Base-by-base conservation (phyloP, 2,888 invertebrate species). In the Byasa hedistus region DNA sequence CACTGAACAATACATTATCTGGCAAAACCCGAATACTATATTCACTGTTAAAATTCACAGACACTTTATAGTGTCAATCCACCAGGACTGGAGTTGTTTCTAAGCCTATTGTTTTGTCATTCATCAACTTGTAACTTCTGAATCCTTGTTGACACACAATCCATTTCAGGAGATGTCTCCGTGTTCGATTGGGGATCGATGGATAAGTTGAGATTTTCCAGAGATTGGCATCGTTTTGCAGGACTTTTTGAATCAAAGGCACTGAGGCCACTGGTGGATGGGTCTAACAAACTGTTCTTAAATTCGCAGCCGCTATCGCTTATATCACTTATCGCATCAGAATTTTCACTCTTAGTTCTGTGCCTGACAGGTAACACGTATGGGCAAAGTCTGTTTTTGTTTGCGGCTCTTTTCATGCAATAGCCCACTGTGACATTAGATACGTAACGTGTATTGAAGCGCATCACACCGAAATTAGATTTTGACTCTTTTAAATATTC, bases 361-460 rank as follows among this genome's bases (percentile, higher is more conserved):
- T 93, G 93, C 71, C 94, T 83, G 68, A 93, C 92, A 57, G 93
- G 92, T 71, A 93, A 75, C 58, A 90, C 86, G 78, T 94, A 94
- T 3, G 94, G 94, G 77, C 93, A 93, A 70, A 93, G 92, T 77
- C 94, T 88, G 83, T 92, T 92, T 76, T 93, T 92, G 65, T 89
- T 90, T 57, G 92, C 82, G 52, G 90, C 81, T 70, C 92, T 84
- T 74, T 92, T 91, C 86, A 93, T 92, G 76, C 93, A 92, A 77
- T 93, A 93, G 10, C 93, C 93, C 71, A 94, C 93, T 22, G 93
- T 93, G 65, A 94, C 94, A 76, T 93, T 93, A 62, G 93, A 93
- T 44, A 94, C 93, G 78, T 93, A 94, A 70, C 93, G 90, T 63
- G 93, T 93, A 78, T 94, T 93, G 73, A 93, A 86, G 65, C 93